A percentile compares a stretch with the other conserved stretches of the same genome.
These are phyloP conservation scores for Tinea pellionella DNA, from an alignment of 2,888 invertebrate species.

Conservation along the genomic window DNA sequence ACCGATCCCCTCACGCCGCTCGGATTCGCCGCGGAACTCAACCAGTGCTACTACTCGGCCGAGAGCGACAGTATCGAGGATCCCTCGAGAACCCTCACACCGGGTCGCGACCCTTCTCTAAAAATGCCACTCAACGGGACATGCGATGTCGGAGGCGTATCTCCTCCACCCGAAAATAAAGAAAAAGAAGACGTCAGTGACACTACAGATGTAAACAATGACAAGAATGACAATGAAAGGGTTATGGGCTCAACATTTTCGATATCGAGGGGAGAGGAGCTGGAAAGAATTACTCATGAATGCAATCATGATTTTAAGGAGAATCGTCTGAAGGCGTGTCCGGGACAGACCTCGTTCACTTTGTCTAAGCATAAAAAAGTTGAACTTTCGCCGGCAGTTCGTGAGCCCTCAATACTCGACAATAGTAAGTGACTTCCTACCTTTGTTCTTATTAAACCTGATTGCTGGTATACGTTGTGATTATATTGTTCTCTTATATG, in stretches of 20 bases:
- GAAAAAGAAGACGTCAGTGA: constrained; percentile 53
- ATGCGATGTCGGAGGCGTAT: constrained; percentile 36
- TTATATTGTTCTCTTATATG: no score
- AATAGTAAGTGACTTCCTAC: constrained; percentile 30
- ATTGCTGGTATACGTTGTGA: not conserved
- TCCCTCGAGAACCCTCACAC: not conserved
- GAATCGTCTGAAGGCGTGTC: constrained; percentile 51
- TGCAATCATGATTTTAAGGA: constrained; percentile 56
- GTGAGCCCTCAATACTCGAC: constrained; percentile 45
- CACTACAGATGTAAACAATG: constrained; percentile 32
- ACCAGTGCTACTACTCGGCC: constrained; percentile 73
- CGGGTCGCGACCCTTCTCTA: constrained; percentile 22
- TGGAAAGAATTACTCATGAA: constrained; percentile 41
- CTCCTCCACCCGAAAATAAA: constrained; percentile 34
- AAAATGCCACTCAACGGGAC: constrained; percentile 39
- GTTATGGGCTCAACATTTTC: constrained; percentile 56
- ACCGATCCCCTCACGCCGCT: constrained; percentile 77
- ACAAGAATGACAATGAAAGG: constrained; percentile 52
- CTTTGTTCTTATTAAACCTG: not conserved
- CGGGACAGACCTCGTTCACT: constrained; percentile 67
- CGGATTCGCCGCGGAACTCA: constrained; percentile 69
- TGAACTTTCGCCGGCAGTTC: constrained; percentile 64
- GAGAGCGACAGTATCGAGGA: constrained; percentile 66
- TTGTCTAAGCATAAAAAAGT: constrained; percentile 72
- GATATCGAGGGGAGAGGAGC: constrained; percentile 34